Evolutionary conservation across 2,113 vertebrate species (phyloP).

Genomic region (Balaeniceps rex): DNA sequence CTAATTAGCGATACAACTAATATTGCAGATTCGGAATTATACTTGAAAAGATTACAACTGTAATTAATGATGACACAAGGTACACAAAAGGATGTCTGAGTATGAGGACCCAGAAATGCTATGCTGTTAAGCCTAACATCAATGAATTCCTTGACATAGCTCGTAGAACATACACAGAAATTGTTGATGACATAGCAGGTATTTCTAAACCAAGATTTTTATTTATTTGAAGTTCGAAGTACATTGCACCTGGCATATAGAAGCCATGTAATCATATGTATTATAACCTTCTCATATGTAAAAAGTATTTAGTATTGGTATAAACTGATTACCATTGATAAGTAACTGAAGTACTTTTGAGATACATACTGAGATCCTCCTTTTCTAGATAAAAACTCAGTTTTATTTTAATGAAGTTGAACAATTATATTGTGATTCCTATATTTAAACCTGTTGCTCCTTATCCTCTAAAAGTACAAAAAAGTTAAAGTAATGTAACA

Average conservation of each 20-base stretch:
- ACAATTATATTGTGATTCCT: neutral
- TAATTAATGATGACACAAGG: constrained; percentile 89
- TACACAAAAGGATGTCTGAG: constrained; percentile 91
- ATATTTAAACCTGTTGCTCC: neutral
- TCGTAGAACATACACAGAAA: constrained; percentile 92
- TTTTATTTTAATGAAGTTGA: neutral
- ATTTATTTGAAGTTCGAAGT: neutral
- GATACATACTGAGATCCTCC: neutral
- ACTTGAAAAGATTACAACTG: constrained; percentile 89
- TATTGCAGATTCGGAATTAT: constrained; percentile 85
- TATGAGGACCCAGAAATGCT: constrained; percentile 97
- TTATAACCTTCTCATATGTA: neutral
- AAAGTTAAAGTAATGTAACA: neutral
- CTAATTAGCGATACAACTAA: neutral
- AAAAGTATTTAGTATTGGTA: neutral
- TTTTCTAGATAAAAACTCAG: neutral
- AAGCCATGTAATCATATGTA: neutral
- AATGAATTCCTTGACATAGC: constrained; percentile 95
- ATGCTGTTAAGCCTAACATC: constrained; percentile 91
- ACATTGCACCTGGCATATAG: neutral
- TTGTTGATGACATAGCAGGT: constrained; percentile 97
- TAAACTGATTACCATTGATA: neutral
- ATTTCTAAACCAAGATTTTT: neutral
- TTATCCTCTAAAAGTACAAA: neutral
- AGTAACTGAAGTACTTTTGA: neutral